Evolutionary conservation across 2,113 vertebrate genomes (phyloP).

Genomic region (Odocoileus virginianus): DNA sequence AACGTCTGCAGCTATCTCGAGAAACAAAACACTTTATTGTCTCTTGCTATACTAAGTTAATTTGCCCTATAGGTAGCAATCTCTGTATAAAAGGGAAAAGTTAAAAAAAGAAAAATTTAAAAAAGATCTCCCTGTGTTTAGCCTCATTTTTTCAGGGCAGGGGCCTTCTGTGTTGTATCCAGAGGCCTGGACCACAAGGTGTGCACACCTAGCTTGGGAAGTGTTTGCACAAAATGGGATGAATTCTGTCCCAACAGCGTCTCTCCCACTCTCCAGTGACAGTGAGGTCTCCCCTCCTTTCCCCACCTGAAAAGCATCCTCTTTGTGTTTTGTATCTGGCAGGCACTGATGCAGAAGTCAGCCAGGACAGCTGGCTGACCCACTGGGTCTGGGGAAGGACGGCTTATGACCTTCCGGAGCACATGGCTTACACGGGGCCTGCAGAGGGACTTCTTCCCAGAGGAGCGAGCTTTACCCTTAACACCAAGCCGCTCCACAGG

Average conservation of each 20-base stretch:
- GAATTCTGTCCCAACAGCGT: neutral
- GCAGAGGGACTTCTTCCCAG: neutral
- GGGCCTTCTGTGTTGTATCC: neutral
- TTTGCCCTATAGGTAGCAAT: conserved; percentile 35
- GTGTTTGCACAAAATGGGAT: neutral
- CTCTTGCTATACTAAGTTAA: neutral
- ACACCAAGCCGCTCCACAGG: neutral
- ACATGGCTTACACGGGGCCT: neutral
- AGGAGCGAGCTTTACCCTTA: neutral
- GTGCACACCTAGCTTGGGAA: neutral
- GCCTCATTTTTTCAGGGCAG: neutral
- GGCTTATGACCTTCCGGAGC: neutral
- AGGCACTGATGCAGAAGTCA: neutral
- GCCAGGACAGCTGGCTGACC: neutral
- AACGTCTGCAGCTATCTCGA: conserved; percentile 15
- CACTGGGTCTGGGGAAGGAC: neutral
- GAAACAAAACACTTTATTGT: conserved; percentile 23
- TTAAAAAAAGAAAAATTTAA: neutral
- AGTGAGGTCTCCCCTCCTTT: neutral
- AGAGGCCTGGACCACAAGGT: neutral
- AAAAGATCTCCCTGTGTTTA: neutral
- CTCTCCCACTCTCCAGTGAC: neutral
- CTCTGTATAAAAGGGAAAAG: conserved; percentile 14
- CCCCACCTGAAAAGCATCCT: neutral
- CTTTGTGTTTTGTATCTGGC: neutral